Conservation (phyloP, 2,797 vertebrate genomes). For the Acrocephalus scirpaceus region DNA sequence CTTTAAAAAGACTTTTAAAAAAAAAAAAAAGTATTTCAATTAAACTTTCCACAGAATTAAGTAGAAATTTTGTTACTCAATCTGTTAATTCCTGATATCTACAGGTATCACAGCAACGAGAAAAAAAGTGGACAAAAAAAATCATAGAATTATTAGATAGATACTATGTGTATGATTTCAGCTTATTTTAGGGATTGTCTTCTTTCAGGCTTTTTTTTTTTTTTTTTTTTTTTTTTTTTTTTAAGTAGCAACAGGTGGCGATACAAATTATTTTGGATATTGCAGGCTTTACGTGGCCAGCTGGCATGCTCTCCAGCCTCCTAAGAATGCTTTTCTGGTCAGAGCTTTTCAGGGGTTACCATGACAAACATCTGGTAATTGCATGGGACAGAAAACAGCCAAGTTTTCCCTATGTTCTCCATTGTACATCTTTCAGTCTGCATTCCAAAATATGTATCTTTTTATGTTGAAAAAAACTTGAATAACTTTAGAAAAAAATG, state of each 20-base stretch:
- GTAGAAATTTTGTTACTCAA: background rate
- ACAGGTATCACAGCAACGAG: background rate
- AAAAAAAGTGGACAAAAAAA: background rate
- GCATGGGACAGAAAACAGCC: conserved; percentile 22
- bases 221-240: background rate
- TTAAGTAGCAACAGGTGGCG: conserved; percentile 35
- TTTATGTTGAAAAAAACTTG: background rate
- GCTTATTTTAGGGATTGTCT: background rate
- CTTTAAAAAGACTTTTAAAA: background rate
- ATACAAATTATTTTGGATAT: conserved; percentile 15
- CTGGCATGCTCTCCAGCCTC: conserved; percentile 24
- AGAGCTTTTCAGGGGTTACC: conserved; percentile 24
- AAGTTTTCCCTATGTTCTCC: conserved; percentile 7
- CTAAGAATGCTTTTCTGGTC: conserved; percentile 13
- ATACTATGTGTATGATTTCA: background rate
- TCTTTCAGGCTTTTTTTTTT: background rate
- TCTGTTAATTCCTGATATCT: background rate
- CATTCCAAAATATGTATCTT: conserved; percentile 4
- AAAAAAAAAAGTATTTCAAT: background rate
- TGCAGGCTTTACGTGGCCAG: background rate
- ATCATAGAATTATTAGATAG: background rate
- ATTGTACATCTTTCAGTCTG: background rate
- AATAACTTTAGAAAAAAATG: background rate
- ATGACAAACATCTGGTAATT: conserved; percentile 62
- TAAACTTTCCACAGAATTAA: background rate